These are phyloP conservation scores for Aethina tumida DNA, from an alignment of 1,140 invertebrate genomes.

Conservation along the genomic window DNA sequence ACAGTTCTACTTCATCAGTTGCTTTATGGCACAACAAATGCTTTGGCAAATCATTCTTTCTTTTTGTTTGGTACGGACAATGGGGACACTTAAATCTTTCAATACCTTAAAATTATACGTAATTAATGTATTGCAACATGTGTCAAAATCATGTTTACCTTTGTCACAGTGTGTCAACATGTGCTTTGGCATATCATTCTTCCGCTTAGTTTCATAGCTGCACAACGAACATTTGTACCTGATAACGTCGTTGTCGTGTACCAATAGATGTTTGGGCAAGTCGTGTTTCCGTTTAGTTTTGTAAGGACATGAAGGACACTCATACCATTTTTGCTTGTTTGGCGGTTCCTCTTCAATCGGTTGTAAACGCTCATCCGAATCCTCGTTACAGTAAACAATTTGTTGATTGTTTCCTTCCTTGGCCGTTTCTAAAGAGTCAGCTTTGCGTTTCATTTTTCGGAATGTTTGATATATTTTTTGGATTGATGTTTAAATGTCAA, in stretches of 20 bases:
- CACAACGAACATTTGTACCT: constrained; percentile 16
- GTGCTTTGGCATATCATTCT: constrained; percentile 17
- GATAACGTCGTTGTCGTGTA: constrained; percentile 10
- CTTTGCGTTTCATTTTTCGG: too few species aligned
- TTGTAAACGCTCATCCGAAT: too few species aligned
- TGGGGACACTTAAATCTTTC: too few species aligned
- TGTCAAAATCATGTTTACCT: constrained; percentile 5
- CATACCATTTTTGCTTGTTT: too few species aligned
- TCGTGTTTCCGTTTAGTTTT: constrained; percentile 13
- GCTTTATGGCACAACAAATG: constrained; percentile 6
- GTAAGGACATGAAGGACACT: constrained; percentile 14
- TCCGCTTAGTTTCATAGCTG: constrained; percentile 17
- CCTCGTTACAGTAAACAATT: too few species aligned
- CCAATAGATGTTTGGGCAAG: constrained; percentile 9
- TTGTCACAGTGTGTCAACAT: constrained; percentile 15
- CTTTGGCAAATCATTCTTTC: constrained; percentile 10
- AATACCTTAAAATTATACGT: too few species aligned
- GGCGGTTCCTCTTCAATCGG: too few species aligned
- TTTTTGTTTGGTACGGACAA: constrained; percentile 8
- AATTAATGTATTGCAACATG: too few species aligned
- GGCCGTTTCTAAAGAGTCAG: too few species aligned
- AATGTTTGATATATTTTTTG: too few species aligned
- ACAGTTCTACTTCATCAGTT: neutral
- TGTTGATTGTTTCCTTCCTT: too few species aligned
- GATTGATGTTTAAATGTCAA: too few species aligned